Percentiles rank a stretch among this genome's conserved stretches.
Conservation (phyloP, 1,140 invertebrate genomes). For the Scaptomyza pallida region DNA sequence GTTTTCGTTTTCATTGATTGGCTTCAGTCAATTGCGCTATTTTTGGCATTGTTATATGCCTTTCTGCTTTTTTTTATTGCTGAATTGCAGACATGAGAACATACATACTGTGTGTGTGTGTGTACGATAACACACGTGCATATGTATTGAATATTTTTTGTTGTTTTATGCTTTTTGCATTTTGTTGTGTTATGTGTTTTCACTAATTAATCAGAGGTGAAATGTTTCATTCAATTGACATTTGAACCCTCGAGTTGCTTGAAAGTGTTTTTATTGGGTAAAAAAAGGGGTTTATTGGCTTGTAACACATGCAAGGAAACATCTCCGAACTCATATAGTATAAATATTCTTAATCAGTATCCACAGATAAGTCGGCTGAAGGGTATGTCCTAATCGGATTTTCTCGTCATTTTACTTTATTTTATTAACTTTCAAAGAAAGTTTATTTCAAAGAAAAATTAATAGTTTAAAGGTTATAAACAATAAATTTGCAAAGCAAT, state of each 20-base stretch:
- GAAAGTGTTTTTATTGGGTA: too few relatives aligned
- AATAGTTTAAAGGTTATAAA: too few relatives aligned
- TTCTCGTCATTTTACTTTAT: too few relatives aligned
- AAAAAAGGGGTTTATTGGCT: too few relatives aligned
- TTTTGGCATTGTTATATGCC: conserved; percentile 27
- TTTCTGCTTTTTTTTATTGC: not conserved
- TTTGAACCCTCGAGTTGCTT: conserved; percentile 6
- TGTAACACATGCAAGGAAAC: too few relatives aligned
- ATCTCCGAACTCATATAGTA: too few relatives aligned
- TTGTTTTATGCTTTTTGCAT: not conserved
- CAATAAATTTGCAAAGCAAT: too few relatives aligned
- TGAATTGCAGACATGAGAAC: not conserved
- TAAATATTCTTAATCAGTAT: too few relatives aligned
- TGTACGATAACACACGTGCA: not conserved
- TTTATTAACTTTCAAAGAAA: too few relatives aligned
- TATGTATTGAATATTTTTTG: not conserved
- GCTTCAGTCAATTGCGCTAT: conserved; percentile 33
- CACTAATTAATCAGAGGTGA: conserved; percentile 10
- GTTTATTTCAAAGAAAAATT: too few relatives aligned
- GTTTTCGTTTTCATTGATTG: conserved; percentile 36
- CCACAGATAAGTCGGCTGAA: too few relatives aligned
- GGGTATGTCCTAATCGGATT: too few relatives aligned
- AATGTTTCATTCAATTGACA: conserved; percentile 9
- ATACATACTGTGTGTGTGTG: not conserved
- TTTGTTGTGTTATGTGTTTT: not conserved